phyloP scores from a whole-genome alignment of 2,797 vertebrate species.

The Leucoraja ocellata region DNA sequence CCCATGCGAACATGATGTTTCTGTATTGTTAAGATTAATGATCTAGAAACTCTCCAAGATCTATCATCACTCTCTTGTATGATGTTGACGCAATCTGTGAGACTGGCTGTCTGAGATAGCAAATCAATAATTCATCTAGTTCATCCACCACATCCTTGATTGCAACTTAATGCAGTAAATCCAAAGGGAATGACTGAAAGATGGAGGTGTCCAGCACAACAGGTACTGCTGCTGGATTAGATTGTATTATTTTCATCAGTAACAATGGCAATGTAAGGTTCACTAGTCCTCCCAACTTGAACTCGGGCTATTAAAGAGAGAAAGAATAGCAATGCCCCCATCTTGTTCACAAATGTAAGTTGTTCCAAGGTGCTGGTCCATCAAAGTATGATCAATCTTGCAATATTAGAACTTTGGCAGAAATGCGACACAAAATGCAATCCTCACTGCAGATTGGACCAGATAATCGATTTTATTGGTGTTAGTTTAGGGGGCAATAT shows the following conservation, averaged over 20 bases:
- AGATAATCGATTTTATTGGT: too few species aligned
- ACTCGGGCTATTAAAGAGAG: not conserved
- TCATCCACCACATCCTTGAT: not conserved
- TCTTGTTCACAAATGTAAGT: too few species aligned
- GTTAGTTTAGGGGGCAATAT: too few species aligned
- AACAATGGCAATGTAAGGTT: not conserved
- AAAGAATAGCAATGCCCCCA: too few species aligned
- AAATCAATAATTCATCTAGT: not conserved
- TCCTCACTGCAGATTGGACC: too few species aligned
- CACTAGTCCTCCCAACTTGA: not conserved
- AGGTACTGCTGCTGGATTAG: not conserved
- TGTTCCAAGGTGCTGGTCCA: too few species aligned
- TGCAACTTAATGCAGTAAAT: not conserved
- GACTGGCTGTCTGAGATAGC: not conserved
- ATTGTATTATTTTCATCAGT: not conserved
- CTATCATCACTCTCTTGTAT: not conserved
- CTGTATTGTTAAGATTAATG: not conserved
- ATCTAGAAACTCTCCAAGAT: not conserved
- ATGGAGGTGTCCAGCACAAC: not conserved
- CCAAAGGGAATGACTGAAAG: not conserved
- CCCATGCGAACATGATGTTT: not conserved
- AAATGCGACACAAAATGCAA: too few species aligned
- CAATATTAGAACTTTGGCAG: too few species aligned
- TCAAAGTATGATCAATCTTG: too few species aligned
- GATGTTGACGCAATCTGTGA: not conserved